A percentile compares a stretch with the other conserved stretches of the same genome.
These are phyloP conservation scores for Adrianichthys oophorus DNA, from an alignment of 2,797 vertebrate genomes.

Conservation along the genomic window DNA sequence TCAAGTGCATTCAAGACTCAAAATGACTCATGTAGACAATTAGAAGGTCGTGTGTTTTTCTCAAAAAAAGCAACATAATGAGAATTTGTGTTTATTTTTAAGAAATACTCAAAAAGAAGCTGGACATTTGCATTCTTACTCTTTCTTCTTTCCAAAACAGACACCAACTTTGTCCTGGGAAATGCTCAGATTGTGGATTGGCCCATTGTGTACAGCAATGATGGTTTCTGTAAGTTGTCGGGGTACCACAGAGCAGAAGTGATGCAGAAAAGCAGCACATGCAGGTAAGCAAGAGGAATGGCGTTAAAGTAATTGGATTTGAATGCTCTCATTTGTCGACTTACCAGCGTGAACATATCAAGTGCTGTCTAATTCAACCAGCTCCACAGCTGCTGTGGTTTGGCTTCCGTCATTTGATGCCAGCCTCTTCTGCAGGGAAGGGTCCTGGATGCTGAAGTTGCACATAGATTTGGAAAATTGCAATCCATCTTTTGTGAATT, in stretches of 20 bases:
- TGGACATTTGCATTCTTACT: slow-evolving; percentile 28
- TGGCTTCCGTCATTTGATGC: not conserved
- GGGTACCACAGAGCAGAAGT: slow-evolving; percentile 98
- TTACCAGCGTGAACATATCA: not conserved
- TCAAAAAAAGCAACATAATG: slow-evolving; percentile 2
- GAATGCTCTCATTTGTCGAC: not conserved
- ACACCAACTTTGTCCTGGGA: slow-evolving; percentile 98
- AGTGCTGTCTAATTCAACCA: not conserved
- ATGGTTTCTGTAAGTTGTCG: slow-evolving; percentile 98
- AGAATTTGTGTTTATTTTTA: slow-evolving; percentile 2
- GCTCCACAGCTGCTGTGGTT: slow-evolving; percentile 3
- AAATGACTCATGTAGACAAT: not conserved
- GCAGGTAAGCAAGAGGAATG: slow-evolving; percentile 83
- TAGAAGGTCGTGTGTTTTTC: slow-evolving; percentile 2
- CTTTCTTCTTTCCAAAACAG: slow-evolving; percentile 76
- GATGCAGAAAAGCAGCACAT: slow-evolving; percentile 99
- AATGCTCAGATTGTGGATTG: slow-evolving; percentile 99
- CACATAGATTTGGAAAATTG: not conserved
- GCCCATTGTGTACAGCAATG: slow-evolving; percentile 99
- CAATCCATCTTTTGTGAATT: not conserved
- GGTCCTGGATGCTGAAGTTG: not conserved
- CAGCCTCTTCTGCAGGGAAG: not conserved
- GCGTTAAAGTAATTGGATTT: not conserved
- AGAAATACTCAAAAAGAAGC: slow-evolving; percentile 10
- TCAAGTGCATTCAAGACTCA: not conserved